phyloP scores from a whole-genome alignment of 2,797 vertebrate genomes.

The Coreius guichenoti region DNA sequence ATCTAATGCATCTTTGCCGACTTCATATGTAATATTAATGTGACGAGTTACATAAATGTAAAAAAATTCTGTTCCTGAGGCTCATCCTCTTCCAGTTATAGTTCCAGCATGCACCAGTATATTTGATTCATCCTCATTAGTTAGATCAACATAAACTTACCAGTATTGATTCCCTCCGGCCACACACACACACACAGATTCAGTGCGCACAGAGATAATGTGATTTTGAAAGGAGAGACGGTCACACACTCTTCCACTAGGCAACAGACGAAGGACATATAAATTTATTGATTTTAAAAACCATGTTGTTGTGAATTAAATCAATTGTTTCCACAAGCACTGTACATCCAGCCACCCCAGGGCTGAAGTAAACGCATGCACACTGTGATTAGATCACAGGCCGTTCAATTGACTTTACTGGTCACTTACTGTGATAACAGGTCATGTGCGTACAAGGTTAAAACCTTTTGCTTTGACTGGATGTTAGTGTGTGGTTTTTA shows the following conservation, averaged over 20 bases:
- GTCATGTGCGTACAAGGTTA: neutral
- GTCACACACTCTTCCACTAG: neutral
- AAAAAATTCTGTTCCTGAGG: slow-evolving; percentile 11
- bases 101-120: neutral
- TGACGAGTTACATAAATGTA: neutral
- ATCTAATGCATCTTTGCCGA: neutral
- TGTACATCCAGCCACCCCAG: neutral
- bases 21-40: slow-evolving; percentile 43
- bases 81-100: slow-evolving; percentile 5
- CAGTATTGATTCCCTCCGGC: slow-evolving; percentile 59
- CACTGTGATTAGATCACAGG: slow-evolving; percentile 11
- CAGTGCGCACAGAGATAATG: slow-evolving; percentile 3
- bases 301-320: slow-evolving; percentile 15
- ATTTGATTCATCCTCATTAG: slow-evolving; percentile 49
- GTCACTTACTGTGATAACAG: neutral
- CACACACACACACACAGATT: neutral
- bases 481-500: neutral
- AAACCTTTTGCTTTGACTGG: neutral
- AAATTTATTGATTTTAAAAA: slow-evolving; percentile 8
- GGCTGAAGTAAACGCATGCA: neutral
- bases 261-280: slow-evolving; percentile 6
- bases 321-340: slow-evolving; percentile 40
- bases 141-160: slow-evolving; percentile 59
- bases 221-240: neutral
- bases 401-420: slow-evolving; percentile 13